These are phyloP conservation scores for Steinernema carpocapsae DNA, from an alignment of 2,888 invertebrate species.

Conservation along the genomic window DNA sequence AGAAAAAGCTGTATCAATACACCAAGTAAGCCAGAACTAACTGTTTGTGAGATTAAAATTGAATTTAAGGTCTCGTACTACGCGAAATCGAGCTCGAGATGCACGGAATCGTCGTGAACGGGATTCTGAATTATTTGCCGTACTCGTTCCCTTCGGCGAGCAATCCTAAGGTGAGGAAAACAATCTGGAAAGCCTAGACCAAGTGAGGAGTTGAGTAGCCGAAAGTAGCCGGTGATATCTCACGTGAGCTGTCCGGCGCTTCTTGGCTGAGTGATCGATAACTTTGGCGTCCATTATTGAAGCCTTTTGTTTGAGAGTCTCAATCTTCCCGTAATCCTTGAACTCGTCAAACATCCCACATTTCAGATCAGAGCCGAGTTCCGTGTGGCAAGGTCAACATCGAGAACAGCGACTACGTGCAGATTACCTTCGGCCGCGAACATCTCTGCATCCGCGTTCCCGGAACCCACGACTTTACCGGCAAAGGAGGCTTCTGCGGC, in stretches of 20 bases:
- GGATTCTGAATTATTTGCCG: constrained; percentile 10
- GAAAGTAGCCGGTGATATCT: no score
- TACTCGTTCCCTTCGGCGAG: constrained; percentile 21
- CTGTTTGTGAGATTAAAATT: constrained; percentile 7
- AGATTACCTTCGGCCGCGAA: not conserved
- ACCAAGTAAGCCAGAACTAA: not conserved
- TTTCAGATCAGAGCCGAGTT: not conserved
- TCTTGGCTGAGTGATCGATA: no score
- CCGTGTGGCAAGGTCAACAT: constrained; percentile 6
- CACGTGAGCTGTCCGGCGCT: no score
- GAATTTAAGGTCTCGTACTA: no score
- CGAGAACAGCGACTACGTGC: constrained; percentile 11
- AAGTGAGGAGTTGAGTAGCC: no score
- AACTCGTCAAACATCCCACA: no score
- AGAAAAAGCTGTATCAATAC: not conserved
- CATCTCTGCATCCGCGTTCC: constrained; percentile 14
- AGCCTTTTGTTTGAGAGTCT: no score
- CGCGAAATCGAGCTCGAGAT: no score
- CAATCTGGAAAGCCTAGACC: no score
- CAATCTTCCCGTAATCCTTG: no score
- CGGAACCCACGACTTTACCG: constrained; percentile 12
- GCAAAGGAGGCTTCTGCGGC: constrained; percentile 35
- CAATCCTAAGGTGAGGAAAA: not conserved
- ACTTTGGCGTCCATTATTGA: no score
- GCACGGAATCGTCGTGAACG: constrained; percentile 20